Evolutionary conservation across 2,113 vertebrate species (phyloP), one percentile per base, ranked within the genome.

Genomic region (Choloepus hoffmanni): DNA sequence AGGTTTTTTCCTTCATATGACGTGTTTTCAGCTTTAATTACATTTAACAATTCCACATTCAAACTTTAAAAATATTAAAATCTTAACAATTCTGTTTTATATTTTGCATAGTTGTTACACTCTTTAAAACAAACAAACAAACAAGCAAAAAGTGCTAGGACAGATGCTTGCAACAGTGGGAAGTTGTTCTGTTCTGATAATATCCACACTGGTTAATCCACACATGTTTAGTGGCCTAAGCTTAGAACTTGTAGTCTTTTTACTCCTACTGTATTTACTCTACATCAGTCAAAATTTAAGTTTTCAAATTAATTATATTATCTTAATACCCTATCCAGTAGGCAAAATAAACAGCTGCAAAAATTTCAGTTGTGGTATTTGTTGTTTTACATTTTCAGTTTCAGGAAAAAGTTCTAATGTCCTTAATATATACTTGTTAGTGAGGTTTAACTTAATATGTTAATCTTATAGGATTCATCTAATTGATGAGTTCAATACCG

Each of bases 401-500:
- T 86, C 33, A 68, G 4, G 21, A n/a, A 53, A 65, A 18, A 28
- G 19, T 70, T 70, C 26, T 40, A 10, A 13, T 85, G 13, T 26
- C 33, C 53, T 55, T 40, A 21, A 72, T 53, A 11, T 30, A 28
- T 48, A 78, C 10, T 12, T 87, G 74, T 68, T 63, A 74, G 16
- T 81, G 86, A 95, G n/a, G 79, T 85, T 90, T 96, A 85, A 85
- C 53, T 24, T 7, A 50, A 62, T 82, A 13, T 67, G 7, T 97
- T 50, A 96, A 33, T 97, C 93, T 97, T 96, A 36, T 45, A 99
- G 99, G 98, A 99, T 99, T 97, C 99, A 99, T 96, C 98, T 99
- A 94, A 99, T 99, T 91, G 99, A 99, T 92, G 95, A 99, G 94
- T 99, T 98, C 98, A 99, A 99, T 98, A 99, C 98, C 0, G 99